phyloP scores from a whole-genome alignment of 2,113 vertebrate genomes.

The Bufo bufo region DNA sequence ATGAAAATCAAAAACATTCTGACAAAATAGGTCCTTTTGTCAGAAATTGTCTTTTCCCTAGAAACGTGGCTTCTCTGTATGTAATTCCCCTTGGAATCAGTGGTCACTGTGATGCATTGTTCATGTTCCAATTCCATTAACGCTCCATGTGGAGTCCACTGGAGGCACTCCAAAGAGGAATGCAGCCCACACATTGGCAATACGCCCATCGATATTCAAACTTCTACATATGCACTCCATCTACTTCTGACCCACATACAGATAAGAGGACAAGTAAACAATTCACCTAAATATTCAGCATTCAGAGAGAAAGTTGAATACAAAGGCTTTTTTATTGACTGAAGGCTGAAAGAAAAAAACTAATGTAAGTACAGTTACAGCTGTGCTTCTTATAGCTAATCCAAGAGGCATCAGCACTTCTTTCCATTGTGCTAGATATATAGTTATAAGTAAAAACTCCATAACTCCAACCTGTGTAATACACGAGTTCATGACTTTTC shows the following conservation, averaged over 20 bases:
- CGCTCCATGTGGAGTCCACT: not conserved
- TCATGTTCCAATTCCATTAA: not conserved
- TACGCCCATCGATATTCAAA: not conserved
- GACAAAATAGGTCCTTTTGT: not conserved
- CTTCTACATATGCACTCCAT: not conserved
- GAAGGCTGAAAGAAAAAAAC: not conserved
- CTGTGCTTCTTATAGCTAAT: not conserved
- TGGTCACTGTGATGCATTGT: not conserved
- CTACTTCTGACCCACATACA: not conserved
- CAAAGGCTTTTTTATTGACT: not conserved
- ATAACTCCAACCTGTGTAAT: conserved; percentile 15
- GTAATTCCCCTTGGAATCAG: not conserved
- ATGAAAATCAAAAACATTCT: not conserved
- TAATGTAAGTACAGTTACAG: not conserved
- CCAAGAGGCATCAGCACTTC: not conserved
- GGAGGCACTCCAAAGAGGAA: not conserved
- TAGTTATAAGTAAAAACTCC: not conserved
- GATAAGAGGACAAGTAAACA: not conserved
- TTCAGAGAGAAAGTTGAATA: not conserved
- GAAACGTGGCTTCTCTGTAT: not conserved
- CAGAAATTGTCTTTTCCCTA: not conserved
- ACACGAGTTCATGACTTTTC: not conserved
- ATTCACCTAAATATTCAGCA: not conserved
- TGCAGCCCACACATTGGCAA: not conserved
- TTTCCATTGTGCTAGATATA: not conserved